Base-by-base conservation (phyloP, 1,140 invertebrate genomes). In the Drosophila varians region DNA sequence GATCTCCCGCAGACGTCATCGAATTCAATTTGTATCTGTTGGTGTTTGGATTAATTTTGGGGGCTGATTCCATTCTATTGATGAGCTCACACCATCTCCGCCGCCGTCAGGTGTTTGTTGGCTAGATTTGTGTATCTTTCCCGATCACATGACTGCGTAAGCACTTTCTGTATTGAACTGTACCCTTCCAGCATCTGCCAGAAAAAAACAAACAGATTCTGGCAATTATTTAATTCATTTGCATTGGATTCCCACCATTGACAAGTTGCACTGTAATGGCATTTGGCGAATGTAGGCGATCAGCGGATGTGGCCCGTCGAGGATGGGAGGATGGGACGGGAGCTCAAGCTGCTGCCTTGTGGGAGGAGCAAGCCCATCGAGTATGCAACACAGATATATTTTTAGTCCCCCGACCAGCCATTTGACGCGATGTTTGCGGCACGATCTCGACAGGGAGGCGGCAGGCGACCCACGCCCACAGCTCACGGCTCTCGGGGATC, bases 401-500 rank as follows among this genome's bases (percentile, higher is more conserved):
- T 80, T 76, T 80, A 80, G 77, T 58, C 56, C 25, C 25, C 36
- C 47, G 74, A 48, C 62, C 70, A 71, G 61, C 54, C 69, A 61
- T 73, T 78, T 78, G 69, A 78, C 65, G 69, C 61, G 62, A 79
- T 75, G 65, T 80, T 79, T 79, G 78, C 65, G 77, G 78, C 77
- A 80, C 76, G 64, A 70, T 74, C 69, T 61, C 55, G 52, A 68
- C 64, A 68, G 47, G 38, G 64, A 53, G 64, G 64, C 64, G 61
- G 48, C 57, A 60, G 48, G 25, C 76, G 47, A 26, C 28, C 54
- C 38, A 36, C 51, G 51, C 46, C 40, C 69, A 56, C 51, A 34
- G 21, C 28, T 31, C 45, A 48, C 58, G 36, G 38, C 31, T 45
- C 49, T 42, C 40, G 25, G 47, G 25, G 36, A 45, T 42, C 40